These are phyloP conservation scores for Corythornis vintsioides DNA, from an alignment of 2,113 vertebrate genomes.

Conservation along the genomic window DNA sequence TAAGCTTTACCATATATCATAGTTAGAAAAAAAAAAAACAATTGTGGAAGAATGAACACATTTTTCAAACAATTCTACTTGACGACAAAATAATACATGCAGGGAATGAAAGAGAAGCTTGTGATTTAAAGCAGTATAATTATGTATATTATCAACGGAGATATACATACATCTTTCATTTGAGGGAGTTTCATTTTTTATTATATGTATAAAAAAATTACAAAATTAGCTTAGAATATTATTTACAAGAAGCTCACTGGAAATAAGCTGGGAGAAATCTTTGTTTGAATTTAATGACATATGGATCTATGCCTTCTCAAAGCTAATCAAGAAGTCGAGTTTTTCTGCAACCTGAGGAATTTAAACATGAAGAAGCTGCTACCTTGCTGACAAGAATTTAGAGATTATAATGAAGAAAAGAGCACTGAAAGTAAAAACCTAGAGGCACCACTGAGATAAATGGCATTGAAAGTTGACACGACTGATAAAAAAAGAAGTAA, in stretches of 20 bases:
- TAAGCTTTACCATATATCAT: too few relatives aligned
- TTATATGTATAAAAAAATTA: background rate
- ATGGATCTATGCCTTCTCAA: background rate
- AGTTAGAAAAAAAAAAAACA: too few relatives aligned
- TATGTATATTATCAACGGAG: background rate
- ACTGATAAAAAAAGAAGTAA: background rate
- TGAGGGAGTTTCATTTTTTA: background rate
- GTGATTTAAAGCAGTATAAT: slow-evolving; percentile 2
- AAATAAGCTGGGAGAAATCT: background rate
- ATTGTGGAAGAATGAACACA: too few relatives aligned
- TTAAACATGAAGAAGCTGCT: background rate
- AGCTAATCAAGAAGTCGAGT: background rate
- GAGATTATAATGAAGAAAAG: background rate
- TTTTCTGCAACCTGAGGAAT: background rate
- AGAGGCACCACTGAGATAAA: background rate
- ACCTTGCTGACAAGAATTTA: background rate
- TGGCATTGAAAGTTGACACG: background rate
- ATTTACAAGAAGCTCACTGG: background rate
- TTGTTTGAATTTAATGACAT: background rate
- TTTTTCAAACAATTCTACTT: too few relatives aligned
- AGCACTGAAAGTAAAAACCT: background rate
- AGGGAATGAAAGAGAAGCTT: background rate
- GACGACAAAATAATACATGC: too few relatives aligned
- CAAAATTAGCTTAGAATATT: background rate
- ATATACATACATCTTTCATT: background rate